A percentile compares a stretch with the other conserved stretches of the same genome.
These are phyloP conservation scores for Etheostoma nigrum DNA, from an alignment of 2,797 vertebrate species.

Conservation along the genomic window DNA sequence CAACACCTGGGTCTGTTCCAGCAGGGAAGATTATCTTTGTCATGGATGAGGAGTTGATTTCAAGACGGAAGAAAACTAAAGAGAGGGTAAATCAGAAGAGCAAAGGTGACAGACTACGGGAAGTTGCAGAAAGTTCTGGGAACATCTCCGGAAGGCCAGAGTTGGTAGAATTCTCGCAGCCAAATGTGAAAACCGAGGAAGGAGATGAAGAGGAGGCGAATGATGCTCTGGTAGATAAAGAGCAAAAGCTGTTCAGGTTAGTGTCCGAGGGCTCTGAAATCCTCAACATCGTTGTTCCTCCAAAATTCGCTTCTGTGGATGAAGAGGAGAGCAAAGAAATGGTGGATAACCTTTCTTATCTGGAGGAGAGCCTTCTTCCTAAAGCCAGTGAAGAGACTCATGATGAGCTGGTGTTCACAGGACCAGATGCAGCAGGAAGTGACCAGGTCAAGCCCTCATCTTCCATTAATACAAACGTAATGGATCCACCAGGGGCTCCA, in stretches of 20 bases:
- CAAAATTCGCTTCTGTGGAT: constrained; percentile 87
- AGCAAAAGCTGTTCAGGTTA: constrained; percentile 87
- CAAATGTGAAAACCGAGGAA: constrained; percentile 74
- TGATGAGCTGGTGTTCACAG: constrained; percentile 44
- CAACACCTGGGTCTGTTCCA: constrained; percentile 80
- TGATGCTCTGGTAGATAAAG: constrained; percentile 77
- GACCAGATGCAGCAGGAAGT: background rate
- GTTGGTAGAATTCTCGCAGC: constrained; percentile 79
- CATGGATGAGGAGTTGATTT: constrained; percentile 90
- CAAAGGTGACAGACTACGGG: constrained; percentile 39
- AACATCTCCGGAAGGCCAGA: constrained; percentile 76
- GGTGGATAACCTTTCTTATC: constrained; percentile 90
- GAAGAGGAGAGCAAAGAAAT: constrained; percentile 91
- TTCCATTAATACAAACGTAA: background rate
- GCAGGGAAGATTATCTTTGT: constrained; percentile 91
- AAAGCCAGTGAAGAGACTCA: constrained; percentile 70
- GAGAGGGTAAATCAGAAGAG: constrained; percentile 52
- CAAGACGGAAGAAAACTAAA: constrained; percentile 81
- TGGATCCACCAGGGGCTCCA: constrained; percentile 76
- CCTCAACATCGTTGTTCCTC: constrained; percentile 91
- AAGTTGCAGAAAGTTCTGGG: constrained; percentile 48
- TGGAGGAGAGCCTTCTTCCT: constrained; percentile 84
- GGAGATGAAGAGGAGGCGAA: constrained; percentile 40
- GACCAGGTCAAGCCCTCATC: background rate
- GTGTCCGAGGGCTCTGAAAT: constrained; percentile 95